Base-by-base conservation (phyloP, 1,140 invertebrate genomes). In the Microplitis demolitor region DNA sequence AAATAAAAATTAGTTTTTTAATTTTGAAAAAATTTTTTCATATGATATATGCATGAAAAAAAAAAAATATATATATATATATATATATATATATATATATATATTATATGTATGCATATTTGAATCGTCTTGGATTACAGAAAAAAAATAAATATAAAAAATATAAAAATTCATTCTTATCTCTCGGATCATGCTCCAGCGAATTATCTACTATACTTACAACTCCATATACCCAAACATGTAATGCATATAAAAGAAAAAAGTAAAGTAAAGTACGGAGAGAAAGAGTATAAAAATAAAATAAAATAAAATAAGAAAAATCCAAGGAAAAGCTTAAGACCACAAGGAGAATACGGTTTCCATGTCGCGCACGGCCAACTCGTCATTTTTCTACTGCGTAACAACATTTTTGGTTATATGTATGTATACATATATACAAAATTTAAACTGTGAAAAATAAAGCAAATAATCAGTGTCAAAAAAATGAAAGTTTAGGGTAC, bases 401-500 rank as follows among this genome's bases (percentile, higher is more conserved):
- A 45, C 8, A 45, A 45, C 11, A 45, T 45, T 45, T 45, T 45
- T 45, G 39, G 39, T 45, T 45, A 8, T 11, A 45, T 11, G 24
- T 2, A 24, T 24, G 2, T 2, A 24, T 24, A 24, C 24, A 24
- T 24, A 24, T 24, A 24, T 24, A 24, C 1, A 24, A 24, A 24
- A 24, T 24, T 24, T 24, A 24, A 24, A 24, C 24, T 24, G 24
- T 24, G 24, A 24, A 24, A 24, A 24, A 24, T 24, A 24, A 24
- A 24, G 24, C 24, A 24, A 24, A 24, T 24, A 24, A 24, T 24
- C 1, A 24, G 39, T 11, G 39, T 45, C 8, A 11, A 45, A 45
- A 45, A 9, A 11, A 45, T 9, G 39, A 45, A 45, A 45, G 11
- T 9, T 45, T 45, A 9, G 6, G 6, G 77, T 82, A 79, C 81